Base-by-base conservation (phyloP, 2,113 vertebrate genomes). In the Peucedramus taeniatus region DNA sequence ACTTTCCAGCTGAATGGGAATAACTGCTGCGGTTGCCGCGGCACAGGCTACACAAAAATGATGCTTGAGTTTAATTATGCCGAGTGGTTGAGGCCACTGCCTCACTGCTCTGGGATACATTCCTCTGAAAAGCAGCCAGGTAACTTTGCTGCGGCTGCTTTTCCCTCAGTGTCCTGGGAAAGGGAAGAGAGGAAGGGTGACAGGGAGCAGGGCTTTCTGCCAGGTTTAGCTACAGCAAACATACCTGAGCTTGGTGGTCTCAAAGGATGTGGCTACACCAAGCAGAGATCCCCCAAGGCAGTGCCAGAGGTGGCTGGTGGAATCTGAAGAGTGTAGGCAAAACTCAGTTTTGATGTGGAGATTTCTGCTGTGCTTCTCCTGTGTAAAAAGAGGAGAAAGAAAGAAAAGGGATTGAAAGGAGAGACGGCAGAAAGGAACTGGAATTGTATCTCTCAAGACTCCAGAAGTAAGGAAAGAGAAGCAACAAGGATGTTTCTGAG, bases 61-160 rank as follows among this genome's bases (percentile, higher is more conserved):
- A 87, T 89, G 77, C 28, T 79, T 87, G 51, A 57, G 56, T 93
- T 96, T 96, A 96, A 97, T 96, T 96, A 96, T 24, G 80, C 27
- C 64, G 76, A 95, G 80, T 82, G 75, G 63, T 28, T 93, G 72
- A 92, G 86, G 88, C 87, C 84, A 70, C 68, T 82, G 59, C 54
- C 49, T 90, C 78, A 49, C 72, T 93, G 50, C 83, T 89, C 80
- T 79, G 45, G 76, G 77, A 86, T 70, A 90, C 5, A 1, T 44
- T 92, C 51, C 64, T 90, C 91, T 94, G 93, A 96, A 88, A 90
- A 60, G 79, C 79, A 89, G 90, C 76, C 93, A 96, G 90, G 65
- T 78, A 93, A 89, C 89, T 86, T 57, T 75, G 72, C 83, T 93
- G 91, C 7, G 15, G 49, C 70, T 90, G 85, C 22, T 71, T 57